Evolutionary conservation across 2,797 vertebrate species (phyloP).

Genomic region (Poliocrania exsul): DNA sequence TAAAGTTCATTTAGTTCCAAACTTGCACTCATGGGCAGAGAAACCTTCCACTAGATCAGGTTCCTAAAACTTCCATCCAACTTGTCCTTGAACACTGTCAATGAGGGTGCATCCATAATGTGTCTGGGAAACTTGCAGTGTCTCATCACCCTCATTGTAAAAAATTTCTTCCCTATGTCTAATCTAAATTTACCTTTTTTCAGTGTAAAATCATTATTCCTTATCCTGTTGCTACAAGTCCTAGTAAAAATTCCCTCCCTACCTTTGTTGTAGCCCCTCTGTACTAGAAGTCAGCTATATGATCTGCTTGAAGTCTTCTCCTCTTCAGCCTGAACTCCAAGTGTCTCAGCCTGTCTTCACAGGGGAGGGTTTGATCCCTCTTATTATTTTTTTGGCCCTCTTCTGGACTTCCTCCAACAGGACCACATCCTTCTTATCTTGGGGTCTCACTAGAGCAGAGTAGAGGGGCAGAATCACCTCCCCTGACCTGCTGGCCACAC

Average conservation of each 20-base stretch:
- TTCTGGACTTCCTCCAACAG: background rate
- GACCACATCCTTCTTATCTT: background rate
- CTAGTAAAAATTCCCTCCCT: background rate
- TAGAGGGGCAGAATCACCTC: background rate
- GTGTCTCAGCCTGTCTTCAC: background rate
- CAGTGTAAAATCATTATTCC: background rate
- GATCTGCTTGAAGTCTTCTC: accelerated
- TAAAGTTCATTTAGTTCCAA: background rate
- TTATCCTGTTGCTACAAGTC: background rate
- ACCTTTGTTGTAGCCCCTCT: accelerated
- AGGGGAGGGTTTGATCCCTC: accelerated
- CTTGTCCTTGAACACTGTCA: background rate
- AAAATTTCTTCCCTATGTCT: background rate
- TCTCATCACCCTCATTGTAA: background rate
- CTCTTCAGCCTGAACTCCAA: background rate
- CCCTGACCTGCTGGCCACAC: accelerated
- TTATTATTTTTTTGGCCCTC: background rate
- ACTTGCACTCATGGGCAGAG: accelerated
- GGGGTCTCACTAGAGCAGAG: accelerated
- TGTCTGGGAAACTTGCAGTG: background rate
- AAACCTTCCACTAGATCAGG: background rate
- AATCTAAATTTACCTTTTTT: background rate
- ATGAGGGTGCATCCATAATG: accelerated
- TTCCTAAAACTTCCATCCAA: background rate
- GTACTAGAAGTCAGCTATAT: background rate